phyloP scores from a whole-genome alignment of 2,888 invertebrate species.

The Oithona nana region DNA sequence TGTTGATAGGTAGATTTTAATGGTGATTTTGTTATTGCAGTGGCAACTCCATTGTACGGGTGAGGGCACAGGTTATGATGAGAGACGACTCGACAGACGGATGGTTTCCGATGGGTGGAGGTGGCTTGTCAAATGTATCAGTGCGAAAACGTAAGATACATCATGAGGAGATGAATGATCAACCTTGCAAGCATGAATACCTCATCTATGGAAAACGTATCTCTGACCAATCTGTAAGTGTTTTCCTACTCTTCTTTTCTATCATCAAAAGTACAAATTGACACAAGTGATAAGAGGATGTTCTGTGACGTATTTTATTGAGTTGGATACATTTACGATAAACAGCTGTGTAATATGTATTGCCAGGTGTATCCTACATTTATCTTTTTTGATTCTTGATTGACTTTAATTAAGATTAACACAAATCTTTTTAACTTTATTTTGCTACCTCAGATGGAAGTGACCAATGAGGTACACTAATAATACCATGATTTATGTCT shows the following conservation, averaged over 20 bases:
- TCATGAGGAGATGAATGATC: slow-evolving; percentile 21
- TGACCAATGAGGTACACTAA: background rate
- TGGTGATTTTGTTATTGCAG: slow-evolving; percentile 38
- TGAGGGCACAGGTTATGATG: slow-evolving; percentile 96
- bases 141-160: slow-evolving; percentile 51
- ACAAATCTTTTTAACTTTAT: background rate
- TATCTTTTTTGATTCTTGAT: too few species aligned
- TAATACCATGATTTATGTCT: background rate
- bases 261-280: background rate
- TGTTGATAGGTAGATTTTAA: too few species aligned
- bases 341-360: too few species aligned
- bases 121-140: slow-evolving; percentile 80
- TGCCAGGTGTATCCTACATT: too few species aligned
- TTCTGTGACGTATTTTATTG: background rate
- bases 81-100: slow-evolving; percentile 76
- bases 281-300: background rate
- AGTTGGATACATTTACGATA: too few species aligned
- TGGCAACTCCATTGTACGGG: slow-evolving; percentile 78
- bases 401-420: too few species aligned
- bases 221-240: slow-evolving; percentile 67
- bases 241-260: background rate
- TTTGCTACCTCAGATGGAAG: background rate
- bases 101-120: slow-evolving; percentile 59
- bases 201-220: slow-evolving; percentile 80
- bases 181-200: slow-evolving; percentile 43